Evolutionary conservation across 1,140 invertebrate species (phyloP).

Genomic region (Venturia canescens): DNA sequence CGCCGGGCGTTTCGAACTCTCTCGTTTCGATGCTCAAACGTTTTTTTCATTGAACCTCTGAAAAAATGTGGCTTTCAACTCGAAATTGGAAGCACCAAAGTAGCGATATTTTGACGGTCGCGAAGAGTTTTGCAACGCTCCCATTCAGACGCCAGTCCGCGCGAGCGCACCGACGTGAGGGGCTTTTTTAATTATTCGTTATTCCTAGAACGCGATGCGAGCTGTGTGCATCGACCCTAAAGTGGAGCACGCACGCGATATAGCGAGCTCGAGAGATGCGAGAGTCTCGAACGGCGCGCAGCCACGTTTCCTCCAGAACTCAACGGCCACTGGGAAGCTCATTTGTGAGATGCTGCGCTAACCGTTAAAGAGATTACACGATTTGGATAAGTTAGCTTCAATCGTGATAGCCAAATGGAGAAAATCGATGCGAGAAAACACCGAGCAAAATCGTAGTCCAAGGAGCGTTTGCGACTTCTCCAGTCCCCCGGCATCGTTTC

Average conservation of each 20-base stretch:
- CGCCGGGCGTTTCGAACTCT: neutral
- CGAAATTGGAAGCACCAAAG: neutral
- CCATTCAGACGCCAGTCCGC: neutral
- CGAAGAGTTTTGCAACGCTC: neutral
- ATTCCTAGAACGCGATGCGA: neutral
- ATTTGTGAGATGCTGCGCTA: constrained; percentile 12
- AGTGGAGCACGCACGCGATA: constrained; percentile 54
- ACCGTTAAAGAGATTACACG: neutral
- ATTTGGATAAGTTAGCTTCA: no score
- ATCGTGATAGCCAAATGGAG: no score
- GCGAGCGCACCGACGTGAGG: neutral
- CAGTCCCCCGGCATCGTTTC: no score
- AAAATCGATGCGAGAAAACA: no score
- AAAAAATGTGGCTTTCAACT: neutral
- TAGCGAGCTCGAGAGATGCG: neutral
- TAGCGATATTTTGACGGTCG: neutral
- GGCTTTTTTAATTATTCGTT: constrained; percentile 2
- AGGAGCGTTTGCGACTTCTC: no score
- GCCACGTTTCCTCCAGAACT: neutral
- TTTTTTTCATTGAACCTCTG: neutral
- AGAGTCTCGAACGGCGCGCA: neutral
- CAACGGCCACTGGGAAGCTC: constrained; percentile 2
- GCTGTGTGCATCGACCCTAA: constrained; percentile 57
- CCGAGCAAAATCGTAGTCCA: no score
- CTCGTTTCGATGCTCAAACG: neutral